Conservation (phyloP, 2,888 invertebrate species). For the Drosophila paranaensis region DNA sequence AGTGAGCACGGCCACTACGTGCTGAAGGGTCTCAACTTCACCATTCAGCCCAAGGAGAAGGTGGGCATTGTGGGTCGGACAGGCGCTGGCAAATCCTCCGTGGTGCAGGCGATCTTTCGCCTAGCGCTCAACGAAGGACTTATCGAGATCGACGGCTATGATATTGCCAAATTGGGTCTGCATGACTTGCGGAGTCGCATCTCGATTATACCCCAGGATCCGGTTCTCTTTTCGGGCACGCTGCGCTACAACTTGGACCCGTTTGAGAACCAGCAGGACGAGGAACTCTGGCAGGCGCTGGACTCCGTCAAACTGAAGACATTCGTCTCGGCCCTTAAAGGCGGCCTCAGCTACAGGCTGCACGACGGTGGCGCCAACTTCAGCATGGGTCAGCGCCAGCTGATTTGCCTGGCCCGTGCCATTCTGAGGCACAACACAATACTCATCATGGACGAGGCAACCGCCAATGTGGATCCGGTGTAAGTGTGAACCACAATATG, state of each 20-base stretch:
- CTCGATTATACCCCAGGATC: constrained; percentile 97
- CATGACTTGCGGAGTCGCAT: constrained; percentile 92
- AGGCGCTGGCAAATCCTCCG: constrained; percentile 94
- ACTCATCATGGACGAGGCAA: constrained; percentile 95
- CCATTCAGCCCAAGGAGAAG: constrained; percentile 86
- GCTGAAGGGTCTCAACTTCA: constrained; percentile 90
- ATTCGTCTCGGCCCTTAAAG: constrained; percentile 87
- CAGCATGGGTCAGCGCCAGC: constrained; percentile 94
- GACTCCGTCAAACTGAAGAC: constrained; percentile 92
- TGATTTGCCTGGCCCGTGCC: constrained; percentile 94
- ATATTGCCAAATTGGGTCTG: constrained; percentile 89
- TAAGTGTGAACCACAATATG: constrained; percentile 83
- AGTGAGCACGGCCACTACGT: constrained; percentile 88
- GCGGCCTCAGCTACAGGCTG: constrained; percentile 87
- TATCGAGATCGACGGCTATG: constrained; percentile 91
- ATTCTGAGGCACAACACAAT: constrained; percentile 92
- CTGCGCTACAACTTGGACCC: constrained; percentile 94
- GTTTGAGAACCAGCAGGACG: constrained; percentile 90
- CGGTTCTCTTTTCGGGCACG: constrained; percentile 93
- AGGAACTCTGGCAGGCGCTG: constrained; percentile 91
- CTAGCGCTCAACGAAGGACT: constrained; percentile 91
- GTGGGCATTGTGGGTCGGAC: constrained; percentile 94
- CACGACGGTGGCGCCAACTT: constrained; percentile 92
- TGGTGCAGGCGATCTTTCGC: constrained; percentile 93
- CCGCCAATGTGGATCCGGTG: constrained; percentile 95